Evolutionary conservation across 2,797 vertebrate species (phyloP), one percentile per base, ranked within the genome.

Genomic region (Tadarida brasiliensis): DNA sequence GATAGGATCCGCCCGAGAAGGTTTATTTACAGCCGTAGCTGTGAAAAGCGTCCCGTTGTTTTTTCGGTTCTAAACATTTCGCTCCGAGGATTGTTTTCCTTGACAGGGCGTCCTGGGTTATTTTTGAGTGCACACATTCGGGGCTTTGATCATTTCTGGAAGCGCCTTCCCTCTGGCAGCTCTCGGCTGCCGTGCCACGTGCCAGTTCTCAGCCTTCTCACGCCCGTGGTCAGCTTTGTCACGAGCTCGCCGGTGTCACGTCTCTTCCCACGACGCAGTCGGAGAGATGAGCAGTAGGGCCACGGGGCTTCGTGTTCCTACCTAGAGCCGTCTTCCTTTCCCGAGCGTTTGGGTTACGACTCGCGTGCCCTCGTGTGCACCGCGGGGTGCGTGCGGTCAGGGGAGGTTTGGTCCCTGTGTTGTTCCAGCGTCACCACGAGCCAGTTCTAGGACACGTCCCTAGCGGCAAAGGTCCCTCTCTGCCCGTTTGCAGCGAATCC

Each of bases 281-380:
- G 26, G 44, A 44, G 47, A 63, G 28, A n/a, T 3, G 11, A 20
- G 26, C 68, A 33, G 1, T 4, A 0, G 7, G n/a, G 65, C 7
- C 22, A 1, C 0, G 11, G 26, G 26, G 28, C 20, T 26, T 47
- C 12, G 2, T 2, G 1, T 11, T 81, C 35, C 76, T 35, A 2
- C 10, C 1, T 15, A 19, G 44, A 57, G 54, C 39, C 39, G 35
- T 68, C 59, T 26, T 47, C 24, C 44, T 47, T 8, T 39, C 10
- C 54, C 16, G 7, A 24, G 14, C 17, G 56, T 71, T 77, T 6
- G 22, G n/a, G 30, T 57, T 68, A 24, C 39, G 47, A 39, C 70
- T 49, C 24, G 10, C 6, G 4, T 56, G 5, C 22, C 33, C 5
- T 68, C n/a, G 35, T 47, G 6, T 28, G 15, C 6, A 26, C 56